Conservation (phyloP, 1,140 invertebrate genomes). For the Magallana gigas region DNA sequence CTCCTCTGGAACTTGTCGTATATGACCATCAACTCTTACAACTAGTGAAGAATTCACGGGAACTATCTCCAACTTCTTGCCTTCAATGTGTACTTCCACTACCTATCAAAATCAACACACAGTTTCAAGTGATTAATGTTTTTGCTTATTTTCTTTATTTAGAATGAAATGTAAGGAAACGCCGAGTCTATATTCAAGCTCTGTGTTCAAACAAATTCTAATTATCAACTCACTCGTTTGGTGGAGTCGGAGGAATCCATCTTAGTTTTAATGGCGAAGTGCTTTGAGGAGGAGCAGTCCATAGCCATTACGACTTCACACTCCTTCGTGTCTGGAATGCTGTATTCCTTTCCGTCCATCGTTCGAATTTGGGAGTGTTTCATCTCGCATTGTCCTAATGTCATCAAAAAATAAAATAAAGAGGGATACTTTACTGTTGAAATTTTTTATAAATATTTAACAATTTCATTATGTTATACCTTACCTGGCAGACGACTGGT, state of each 20-base stretch:
- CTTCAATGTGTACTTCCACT: constrained; percentile 22
- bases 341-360: constrained; percentile 46
- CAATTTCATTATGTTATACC: background rate
- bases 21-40: constrained; percentile 23
- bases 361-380: constrained; percentile 24
- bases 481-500: constrained; percentile 2
- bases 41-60: background rate
- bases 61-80: constrained; percentile 34
- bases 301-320: constrained; percentile 53
- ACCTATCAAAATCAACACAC: background rate
- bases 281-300: constrained; percentile 51
- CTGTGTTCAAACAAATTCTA: background rate
- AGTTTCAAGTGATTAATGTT: too few species aligned
- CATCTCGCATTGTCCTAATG: constrained; percentile 45
- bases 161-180: too few species aligned
- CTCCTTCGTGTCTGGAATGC: constrained; percentile 33
- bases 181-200: too few species aligned
- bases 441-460: too few species aligned
- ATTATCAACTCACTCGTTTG: constrained; percentile 26
- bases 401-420: background rate
- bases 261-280: constrained; percentile 48
- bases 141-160: too few species aligned
- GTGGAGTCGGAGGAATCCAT: background rate
- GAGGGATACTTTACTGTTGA: too few species aligned
- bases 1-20: background rate